Evolutionary conservation across 1,140 invertebrate genomes (phyloP).

Genomic region (Holcopasites calliopsidis): DNA sequence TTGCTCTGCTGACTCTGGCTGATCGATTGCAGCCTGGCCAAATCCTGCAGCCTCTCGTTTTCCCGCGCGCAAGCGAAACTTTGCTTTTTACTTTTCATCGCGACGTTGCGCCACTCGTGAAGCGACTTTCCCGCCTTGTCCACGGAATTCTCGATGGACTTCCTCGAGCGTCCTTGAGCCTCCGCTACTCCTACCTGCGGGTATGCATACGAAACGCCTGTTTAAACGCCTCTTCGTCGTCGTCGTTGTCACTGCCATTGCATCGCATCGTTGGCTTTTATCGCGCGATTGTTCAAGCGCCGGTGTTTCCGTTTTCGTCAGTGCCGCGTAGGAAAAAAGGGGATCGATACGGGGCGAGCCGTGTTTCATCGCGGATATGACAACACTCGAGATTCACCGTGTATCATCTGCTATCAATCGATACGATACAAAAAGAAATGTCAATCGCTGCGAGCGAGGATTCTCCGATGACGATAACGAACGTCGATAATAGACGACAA

Average conservation of each 20-base stretch:
- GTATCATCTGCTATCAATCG: too few species aligned
- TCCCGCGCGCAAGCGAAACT: constrained; percentile 91
- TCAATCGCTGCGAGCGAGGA: too few species aligned
- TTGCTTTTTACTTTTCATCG: constrained; percentile 92
- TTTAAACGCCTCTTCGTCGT: neutral
- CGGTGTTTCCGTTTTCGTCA: too few species aligned
- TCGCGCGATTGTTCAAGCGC: too few species aligned
- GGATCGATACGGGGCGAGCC: too few species aligned
- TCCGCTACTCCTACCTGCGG: constrained; percentile 80
- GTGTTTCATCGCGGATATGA: too few species aligned
- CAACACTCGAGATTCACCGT: too few species aligned
- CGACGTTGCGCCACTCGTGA: constrained; percentile 90
- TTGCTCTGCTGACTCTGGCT: constrained; percentile 75
- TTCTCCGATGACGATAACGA: too few species aligned
- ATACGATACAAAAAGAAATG: too few species aligned
- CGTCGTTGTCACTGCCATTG: too few species aligned
- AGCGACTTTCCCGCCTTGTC: constrained; percentile 92
- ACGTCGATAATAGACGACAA: neutral
- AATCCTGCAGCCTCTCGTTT: constrained; percentile 93
- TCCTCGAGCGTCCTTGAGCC: constrained; percentile 83
- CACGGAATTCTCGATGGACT: constrained; percentile 89
- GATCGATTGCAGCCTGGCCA: constrained; percentile 73
- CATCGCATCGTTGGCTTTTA: neutral
- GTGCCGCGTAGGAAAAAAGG: too few species aligned
- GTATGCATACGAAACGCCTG: neutral